Percentiles rank a stretch among this genome's conserved stretches.
Conservation (phyloP, 2,113 vertebrate genomes). For the Turdus rufiventris region DNA sequence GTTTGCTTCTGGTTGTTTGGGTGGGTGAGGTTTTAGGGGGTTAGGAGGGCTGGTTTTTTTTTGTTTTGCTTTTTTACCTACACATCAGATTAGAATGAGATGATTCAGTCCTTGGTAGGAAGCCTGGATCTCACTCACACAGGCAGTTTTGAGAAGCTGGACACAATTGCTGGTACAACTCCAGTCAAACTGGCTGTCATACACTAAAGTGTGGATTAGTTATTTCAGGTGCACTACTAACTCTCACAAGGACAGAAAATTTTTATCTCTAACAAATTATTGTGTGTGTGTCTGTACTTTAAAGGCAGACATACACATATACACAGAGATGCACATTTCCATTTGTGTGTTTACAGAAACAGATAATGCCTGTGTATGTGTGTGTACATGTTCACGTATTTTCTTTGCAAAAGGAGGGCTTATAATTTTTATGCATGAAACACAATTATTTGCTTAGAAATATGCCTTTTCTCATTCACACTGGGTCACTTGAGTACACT, state of each 20-base stretch:
- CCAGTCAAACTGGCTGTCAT: neutral
- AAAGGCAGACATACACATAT: neutral
- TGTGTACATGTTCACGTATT: neutral
- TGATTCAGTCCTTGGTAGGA: neutral
- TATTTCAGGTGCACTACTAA: neutral
- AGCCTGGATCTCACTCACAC: accelerated
- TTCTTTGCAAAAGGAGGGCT: neutral
- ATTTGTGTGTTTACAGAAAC: neutral
- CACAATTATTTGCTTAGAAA: neutral
- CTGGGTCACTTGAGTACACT: neutral
- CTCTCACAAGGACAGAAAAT: neutral
- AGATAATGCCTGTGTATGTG: neutral
- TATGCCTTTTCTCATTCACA: neutral
- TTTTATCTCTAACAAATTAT: neutral
- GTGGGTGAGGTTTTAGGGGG: neutral
- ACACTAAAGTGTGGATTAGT: neutral
- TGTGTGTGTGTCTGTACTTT: neutral
- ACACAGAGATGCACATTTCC: neutral
- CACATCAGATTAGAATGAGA: neutral
- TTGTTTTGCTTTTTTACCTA: neutral
- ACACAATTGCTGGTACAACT: neutral
- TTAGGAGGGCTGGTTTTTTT: accelerated
- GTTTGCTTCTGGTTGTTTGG: neutral
- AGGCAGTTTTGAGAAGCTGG: neutral
- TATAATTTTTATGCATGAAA: neutral